Percentiles rank a stretch among this genome's conserved stretches.
phyloP scores from a whole-genome alignment of 2,888 invertebrate genomes.

The Lamellibrachia columna region DNA sequence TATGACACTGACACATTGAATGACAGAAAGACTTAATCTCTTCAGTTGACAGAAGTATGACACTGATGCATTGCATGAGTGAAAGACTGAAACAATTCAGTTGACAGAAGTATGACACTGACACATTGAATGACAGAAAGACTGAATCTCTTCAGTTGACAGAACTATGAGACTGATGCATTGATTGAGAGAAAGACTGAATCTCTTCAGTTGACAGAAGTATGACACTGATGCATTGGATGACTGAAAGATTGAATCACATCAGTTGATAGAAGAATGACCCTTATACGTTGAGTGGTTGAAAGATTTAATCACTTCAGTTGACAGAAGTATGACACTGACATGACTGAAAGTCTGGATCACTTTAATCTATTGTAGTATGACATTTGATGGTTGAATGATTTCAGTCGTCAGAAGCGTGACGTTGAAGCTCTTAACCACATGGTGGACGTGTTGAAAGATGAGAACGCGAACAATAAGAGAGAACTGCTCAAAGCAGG shows the following conservation, averaged over 20 bases:
- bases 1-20: neutral
- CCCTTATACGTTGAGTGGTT: neutral
- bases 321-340: neutral
- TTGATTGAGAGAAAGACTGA: neutral
- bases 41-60: neutral
- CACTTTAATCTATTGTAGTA: neutral
- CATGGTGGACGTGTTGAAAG: conserved; percentile 48
- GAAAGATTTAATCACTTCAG: neutral
- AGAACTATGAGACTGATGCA: too few relatives aligned
- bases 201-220: neutral
- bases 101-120: conserved; percentile 18
- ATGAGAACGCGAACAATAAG: conserved; percentile 49
- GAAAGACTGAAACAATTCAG: neutral
- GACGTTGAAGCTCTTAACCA: conserved; percentile 50
- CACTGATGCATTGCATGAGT: neutral
- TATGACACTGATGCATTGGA: neutral
- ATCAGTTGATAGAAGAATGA: neutral
- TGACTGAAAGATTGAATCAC: neutral
- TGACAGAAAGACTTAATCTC: neutral
- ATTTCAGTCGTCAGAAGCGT: conserved; percentile 51
- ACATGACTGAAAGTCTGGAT: neutral
- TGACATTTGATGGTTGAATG: neutral
- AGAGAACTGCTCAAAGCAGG: conserved; percentile 52
- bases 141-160: neutral
- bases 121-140: neutral